Percentiles rank a stretch among this genome's conserved stretches.
These are phyloP conservation scores for Pseudolaguvia tuberculata DNA, from an alignment of 2,113 vertebrate species.

Conservation along the genomic window DNA sequence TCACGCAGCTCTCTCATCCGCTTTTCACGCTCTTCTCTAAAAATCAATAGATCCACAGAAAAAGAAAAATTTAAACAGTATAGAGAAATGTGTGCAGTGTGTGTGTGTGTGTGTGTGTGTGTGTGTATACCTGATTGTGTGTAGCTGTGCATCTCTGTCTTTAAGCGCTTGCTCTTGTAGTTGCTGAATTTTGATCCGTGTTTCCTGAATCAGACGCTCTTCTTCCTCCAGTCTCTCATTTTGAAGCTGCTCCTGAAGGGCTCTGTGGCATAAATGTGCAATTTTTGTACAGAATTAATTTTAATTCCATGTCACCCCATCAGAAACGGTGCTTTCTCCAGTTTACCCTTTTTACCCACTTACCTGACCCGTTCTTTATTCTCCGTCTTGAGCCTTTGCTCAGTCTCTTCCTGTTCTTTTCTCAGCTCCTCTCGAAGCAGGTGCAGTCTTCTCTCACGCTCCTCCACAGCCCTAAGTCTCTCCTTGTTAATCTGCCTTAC, in stretches of 20 bases:
- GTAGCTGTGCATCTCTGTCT: constrained; percentile 58
- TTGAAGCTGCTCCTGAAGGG: constrained; percentile 63
- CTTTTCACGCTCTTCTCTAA: constrained; percentile 72
- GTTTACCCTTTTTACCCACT: background rate
- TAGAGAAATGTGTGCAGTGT: background rate
- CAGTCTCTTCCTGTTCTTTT: constrained; percentile 66
- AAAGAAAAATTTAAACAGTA: background rate
- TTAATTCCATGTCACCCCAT: background rate
- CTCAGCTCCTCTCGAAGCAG: constrained; percentile 57
- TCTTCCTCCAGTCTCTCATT: constrained; percentile 67
- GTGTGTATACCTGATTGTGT: constrained; percentile 69
- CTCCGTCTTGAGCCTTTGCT: constrained; percentile 63
- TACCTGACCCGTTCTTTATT: constrained; percentile 75
- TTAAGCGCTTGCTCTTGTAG: constrained; percentile 58
- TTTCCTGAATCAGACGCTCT: constrained; percentile 62
- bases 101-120: background rate
- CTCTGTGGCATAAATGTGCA: constrained; percentile 55
- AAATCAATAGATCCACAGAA: background rate
- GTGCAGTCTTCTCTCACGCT: constrained; percentile 54
- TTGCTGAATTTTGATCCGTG: constrained; percentile 53
- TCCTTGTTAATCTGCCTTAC: constrained; percentile 23
- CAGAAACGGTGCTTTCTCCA: background rate
- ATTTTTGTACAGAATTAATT: background rate
- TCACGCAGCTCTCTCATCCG: constrained; percentile 58
- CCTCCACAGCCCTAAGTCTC: constrained; percentile 26